Percentiles rank a stretch among this genome's conserved stretches.
phyloP scores from a whole-genome alignment of 2,797 vertebrate genomes.

The Gallirallus australis region DNA sequence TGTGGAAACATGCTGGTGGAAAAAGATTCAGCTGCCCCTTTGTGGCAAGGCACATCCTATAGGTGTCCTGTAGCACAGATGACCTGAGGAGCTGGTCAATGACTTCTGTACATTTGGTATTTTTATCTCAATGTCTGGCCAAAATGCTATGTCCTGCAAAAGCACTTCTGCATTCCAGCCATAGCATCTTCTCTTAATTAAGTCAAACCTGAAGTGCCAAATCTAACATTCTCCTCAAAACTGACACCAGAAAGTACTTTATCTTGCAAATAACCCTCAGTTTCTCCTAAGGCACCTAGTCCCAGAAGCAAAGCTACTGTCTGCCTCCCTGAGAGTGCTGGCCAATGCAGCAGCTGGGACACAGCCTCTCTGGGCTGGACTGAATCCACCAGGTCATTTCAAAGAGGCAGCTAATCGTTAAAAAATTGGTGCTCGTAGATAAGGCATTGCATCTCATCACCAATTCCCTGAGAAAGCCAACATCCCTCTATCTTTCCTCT shows the following conservation, averaged over 20 bases:
- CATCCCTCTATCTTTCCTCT: conserved; percentile 44
- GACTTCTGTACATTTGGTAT: neutral
- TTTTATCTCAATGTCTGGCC: neutral
- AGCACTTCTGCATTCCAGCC: neutral
- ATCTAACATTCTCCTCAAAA: neutral
- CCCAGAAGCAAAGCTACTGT: neutral
- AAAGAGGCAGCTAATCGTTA: neutral
- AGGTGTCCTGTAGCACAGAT: neutral
- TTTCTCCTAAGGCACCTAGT: neutral
- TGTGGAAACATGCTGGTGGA: accelerated
- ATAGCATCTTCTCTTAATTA: neutral
- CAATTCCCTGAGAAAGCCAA: conserved; percentile 39
- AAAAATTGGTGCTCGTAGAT: neutral
- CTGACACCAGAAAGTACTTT: neutral
- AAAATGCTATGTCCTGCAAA: neutral
- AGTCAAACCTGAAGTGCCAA: neutral
- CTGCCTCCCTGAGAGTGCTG: neutral
- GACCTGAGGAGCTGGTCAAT: neutral
- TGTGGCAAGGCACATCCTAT: neutral
- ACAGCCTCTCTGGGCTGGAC: neutral
- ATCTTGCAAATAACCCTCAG: neutral
- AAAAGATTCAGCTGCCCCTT: neutral
- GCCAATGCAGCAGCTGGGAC: neutral
- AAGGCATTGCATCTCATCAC: neutral
- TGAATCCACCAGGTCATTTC: neutral